Percentiles rank a stretch among this genome's conserved stretches.
Evolutionary conservation across 2,888 invertebrate species (phyloP).

Genomic region (Chrysotoxum bicinctum): DNA sequence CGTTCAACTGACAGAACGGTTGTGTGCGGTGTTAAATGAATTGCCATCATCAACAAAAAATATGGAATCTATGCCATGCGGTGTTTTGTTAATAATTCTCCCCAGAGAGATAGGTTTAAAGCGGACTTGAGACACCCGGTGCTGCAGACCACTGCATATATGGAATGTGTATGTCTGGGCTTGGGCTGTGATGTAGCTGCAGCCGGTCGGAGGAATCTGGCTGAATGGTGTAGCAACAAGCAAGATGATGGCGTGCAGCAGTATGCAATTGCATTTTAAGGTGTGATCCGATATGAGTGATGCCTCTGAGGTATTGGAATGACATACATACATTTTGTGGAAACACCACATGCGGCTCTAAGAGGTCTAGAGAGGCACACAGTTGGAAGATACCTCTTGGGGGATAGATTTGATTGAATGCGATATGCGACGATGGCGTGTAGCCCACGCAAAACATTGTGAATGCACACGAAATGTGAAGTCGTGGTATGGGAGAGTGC

Average conservation of each 20-base stretch:
- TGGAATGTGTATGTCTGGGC: not conserved
- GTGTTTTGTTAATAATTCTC: constrained; percentile 51
- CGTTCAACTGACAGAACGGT: constrained; percentile 36
- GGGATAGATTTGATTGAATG: constrained; percentile 9
- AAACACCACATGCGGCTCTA: not conserved
- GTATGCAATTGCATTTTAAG: constrained; percentile 55
- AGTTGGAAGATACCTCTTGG: not conserved
- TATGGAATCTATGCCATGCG: constrained; percentile 41
- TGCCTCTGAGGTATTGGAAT: constrained; percentile 54
- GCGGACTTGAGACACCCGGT: constrained; percentile 13
- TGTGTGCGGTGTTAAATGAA: constrained; percentile 36
- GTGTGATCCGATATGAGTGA: constrained; percentile 64
- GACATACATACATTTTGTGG: not conserved
- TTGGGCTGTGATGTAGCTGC: not conserved
- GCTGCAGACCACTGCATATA: not conserved
- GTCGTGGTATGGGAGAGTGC: not conserved
- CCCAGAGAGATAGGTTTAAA: constrained; percentile 44
- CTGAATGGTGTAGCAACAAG: not conserved
- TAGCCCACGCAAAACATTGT: constrained; percentile 4
- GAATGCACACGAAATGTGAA: not conserved
- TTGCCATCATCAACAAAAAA: constrained; percentile 16
- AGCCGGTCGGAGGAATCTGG: constrained; percentile 12
- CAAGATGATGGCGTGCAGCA: constrained; percentile 20
- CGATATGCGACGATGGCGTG: constrained; percentile 9
- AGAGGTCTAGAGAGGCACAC: not conserved